Evolutionary conservation across 1,140 invertebrate genomes (phyloP).

Genomic region (Drosophila neocordata): DNA sequence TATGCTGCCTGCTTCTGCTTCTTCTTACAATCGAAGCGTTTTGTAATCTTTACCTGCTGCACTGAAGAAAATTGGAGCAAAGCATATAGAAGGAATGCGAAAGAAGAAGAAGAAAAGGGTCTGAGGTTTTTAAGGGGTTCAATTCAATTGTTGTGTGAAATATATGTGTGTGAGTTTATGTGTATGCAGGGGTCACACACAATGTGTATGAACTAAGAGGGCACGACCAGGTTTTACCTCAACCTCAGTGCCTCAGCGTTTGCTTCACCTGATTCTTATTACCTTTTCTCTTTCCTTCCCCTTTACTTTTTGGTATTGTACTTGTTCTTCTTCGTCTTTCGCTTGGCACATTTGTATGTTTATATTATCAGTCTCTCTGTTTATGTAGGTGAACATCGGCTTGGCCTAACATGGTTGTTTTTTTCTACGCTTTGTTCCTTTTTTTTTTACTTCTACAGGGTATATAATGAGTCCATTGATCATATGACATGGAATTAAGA

Average conservation of each 20-base stretch:
- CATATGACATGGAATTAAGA: no score
- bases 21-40: slow-evolving; percentile 41
- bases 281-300: slow-evolving; percentile 15
- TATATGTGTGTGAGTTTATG: slow-evolving; percentile 4
- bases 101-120: not conserved
- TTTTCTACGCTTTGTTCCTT: not conserved
- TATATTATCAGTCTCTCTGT: slow-evolving; percentile 31
- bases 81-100: slow-evolving; percentile 20
- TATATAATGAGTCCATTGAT: slow-evolving; percentile 37
- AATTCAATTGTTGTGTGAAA: slow-evolving; percentile 12
- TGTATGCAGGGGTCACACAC: slow-evolving; percentile 32
- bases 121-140: slow-evolving; percentile 2
- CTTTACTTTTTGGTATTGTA: not conserved
- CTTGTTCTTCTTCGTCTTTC: slow-evolving; percentile 16
- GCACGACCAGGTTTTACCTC: slow-evolving; percentile 12
- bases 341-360: slow-evolving; percentile 16
- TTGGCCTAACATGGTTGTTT: slow-evolving; percentile 25
- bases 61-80: slow-evolving; percentile 58
- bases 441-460: slow-evolving; percentile 19
- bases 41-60: slow-evolving; percentile 71
- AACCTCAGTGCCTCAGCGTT: not conserved
- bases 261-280: slow-evolving; percentile 47
- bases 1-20: not conserved
- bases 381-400: slow-evolving; percentile 61
- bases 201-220: slow-evolving; percentile 34